Evolutionary conservation across 2,888 invertebrate genomes (phyloP), one percentile per base, ranked within the genome.

Genomic region (Zygogramma bicolorata): DNA sequence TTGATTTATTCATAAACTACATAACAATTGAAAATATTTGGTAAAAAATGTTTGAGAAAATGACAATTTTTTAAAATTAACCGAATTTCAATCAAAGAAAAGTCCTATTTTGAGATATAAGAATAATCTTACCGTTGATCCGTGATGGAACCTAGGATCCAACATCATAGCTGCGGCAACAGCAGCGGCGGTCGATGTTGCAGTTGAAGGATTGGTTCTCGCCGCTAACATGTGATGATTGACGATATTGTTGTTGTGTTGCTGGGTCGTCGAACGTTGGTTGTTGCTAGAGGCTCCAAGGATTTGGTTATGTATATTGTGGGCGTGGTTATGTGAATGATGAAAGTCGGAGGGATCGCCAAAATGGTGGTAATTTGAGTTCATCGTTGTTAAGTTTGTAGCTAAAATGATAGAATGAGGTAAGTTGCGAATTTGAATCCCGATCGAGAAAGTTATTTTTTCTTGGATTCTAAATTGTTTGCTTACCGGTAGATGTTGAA

Each of bases 101-200:
- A n/a, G n/a, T n/a, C n/a, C 31, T 3, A 25, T 20, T 0, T 18
- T 20, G 0, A 18, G 10, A 22, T 27, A 18, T 25, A n/a, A 29
- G 22, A 8, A 29, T 42, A 34, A 59, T 81, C 84, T 85, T 81
- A 87, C 88, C 31, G 86, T 81, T 69, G 86, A 84, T 78, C 87
- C 88, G 77, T 88, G 88, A 81, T 88, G 88, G 77, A 88, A 88
- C 62, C 88, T 77, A 5, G 88, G 88, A 84, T 88, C 88, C 27
- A 88, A 78, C 88, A 88, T 88, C 88, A 88, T 88, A 18, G 88
- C 88, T 4, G 88, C 88, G 8, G 87, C 87, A 7, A 88, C 88
- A 15, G 88, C 87, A 13, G 88, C 88, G 2, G 87, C 88, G 1
- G 87, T 88, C 3, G 87, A 86, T 1, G 87, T 87, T 6, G 87